Percentiles rank a stretch among this genome's conserved stretches.
These are phyloP conservation scores for Hemiprocne comata DNA, from an alignment of 2,113 vertebrate species.

Conservation along the genomic window DNA sequence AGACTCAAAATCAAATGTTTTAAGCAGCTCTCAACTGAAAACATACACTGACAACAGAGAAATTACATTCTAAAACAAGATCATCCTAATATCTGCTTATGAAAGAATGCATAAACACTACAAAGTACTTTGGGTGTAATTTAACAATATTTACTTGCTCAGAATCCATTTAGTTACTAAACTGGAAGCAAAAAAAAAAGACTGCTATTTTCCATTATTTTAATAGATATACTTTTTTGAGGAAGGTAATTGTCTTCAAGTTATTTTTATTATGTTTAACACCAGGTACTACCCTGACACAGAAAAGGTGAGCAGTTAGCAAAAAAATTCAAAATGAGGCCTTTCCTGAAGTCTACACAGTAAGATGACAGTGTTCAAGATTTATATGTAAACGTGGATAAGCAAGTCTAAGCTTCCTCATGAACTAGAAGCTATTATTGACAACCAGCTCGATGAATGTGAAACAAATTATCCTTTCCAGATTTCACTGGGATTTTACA, in stretches of 20 bases:
- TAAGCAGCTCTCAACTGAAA: slow-evolving; percentile 22
- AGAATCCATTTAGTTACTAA: neutral
- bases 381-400: neutral
- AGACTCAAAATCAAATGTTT: slow-evolving; percentile 27
- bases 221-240: neutral
- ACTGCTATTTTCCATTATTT: neutral
- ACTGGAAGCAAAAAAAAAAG: neutral
- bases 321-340: neutral
- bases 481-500: neutral
- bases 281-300: neutral
- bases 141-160: slow-evolving; percentile 26
- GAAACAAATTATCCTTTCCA: neutral
- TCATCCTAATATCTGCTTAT: neutral
- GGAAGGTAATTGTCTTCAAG: neutral
- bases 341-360: neutral
- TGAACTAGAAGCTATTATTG: neutral
- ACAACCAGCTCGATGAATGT: neutral
- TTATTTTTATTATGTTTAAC: neutral
- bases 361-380: neutral
- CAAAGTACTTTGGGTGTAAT: neutral
- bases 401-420: neutral
- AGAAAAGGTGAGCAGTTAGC: neutral
- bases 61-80: neutral
- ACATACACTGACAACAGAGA: neutral
- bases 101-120: slow-evolving; percentile 31